Conservation (phyloP, 2,113 vertebrate genomes). For the Hippocampus zosterae region DNA sequence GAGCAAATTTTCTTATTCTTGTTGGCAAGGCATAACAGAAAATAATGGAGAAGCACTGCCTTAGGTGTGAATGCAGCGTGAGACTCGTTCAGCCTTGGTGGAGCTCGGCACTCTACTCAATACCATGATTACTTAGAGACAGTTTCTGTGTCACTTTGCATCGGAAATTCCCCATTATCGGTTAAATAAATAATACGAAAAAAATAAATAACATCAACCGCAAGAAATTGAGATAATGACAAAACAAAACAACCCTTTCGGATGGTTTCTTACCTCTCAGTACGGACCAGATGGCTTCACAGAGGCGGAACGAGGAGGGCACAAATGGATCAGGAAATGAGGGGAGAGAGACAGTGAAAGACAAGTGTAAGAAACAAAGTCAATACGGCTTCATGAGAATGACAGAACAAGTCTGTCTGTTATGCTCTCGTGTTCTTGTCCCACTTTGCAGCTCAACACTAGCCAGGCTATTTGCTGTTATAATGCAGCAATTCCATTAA, state of each 20-base stretch:
- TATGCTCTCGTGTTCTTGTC: slow-evolving; percentile 35
- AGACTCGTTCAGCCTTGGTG: no score
- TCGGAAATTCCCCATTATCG: neutral
- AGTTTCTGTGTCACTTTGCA: no score
- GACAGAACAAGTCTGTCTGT: slow-evolving; percentile 35
- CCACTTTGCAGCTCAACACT: slow-evolving; percentile 33
- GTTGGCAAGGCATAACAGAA: no score
- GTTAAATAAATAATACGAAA: neutral
- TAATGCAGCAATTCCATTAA: slow-evolving; percentile 30
- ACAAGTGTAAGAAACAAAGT: slow-evolving; percentile 35
- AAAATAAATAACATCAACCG: neutral
- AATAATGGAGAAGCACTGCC: no score
- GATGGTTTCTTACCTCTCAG: slow-evolving; percentile 58
- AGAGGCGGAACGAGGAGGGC: slow-evolving; percentile 10
- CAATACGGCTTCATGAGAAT: slow-evolving; percentile 34
- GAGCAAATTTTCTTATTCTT: no score
- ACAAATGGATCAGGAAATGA: slow-evolving; percentile 12
- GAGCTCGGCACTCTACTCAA: no score
- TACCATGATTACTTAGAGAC: no score
- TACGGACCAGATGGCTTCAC: slow-evolving; percentile 63
- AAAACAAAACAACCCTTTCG: neutral
- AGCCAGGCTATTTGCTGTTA: slow-evolving; percentile 27
- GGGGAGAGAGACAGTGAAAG: neutral
- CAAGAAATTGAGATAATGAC: neutral
- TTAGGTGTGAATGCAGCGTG: no score